Conservation (phyloP, 2,888 invertebrate species). For the Pocota personata region DNA sequence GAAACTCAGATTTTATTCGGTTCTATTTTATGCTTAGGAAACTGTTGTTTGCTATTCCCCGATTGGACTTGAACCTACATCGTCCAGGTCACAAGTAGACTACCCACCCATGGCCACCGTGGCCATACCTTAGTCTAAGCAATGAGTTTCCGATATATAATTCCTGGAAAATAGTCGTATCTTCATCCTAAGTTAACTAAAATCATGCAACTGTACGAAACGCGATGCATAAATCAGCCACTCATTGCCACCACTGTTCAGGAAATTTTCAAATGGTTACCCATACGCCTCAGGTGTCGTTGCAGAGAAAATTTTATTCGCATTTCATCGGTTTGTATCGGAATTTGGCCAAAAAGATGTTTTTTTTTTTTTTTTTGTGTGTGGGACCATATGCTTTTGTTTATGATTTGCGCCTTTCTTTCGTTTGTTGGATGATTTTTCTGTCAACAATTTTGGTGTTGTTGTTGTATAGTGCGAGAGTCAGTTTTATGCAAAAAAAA, state of each 20-base stretch:
- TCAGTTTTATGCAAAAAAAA: slow-evolving; percentile 15
- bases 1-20: too few relatives aligned
- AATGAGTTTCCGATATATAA: too few relatives aligned
- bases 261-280: slow-evolving; percentile 14
- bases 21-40: too few relatives aligned
- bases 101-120: too few relatives aligned
- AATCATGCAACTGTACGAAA: too few relatives aligned
- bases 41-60: too few relatives aligned
- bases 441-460: slow-evolving; percentile 38
- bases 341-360: slow-evolving; percentile 8
- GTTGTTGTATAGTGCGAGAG: not conserved
- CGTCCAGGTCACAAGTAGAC: too few relatives aligned
- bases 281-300: slow-evolving; percentile 24
- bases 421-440: slow-evolving; percentile 6
- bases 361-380: not conserved
- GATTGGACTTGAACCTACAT: too few relatives aligned
- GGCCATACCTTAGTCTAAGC: too few relatives aligned
- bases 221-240: not conserved
- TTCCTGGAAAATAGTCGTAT: too few relatives aligned
- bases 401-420: slow-evolving; percentile 12
- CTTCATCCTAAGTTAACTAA: too few relatives aligned
- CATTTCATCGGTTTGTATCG: not conserved
- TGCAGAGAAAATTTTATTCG: not conserved
- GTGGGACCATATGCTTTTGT: slow-evolving; percentile 14
- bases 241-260: not conserved